Percentiles rank a stretch among this genome's conserved stretches.
Conservation (phyloP, 64 coral and sea anemone genomes). For the Actinia tenebrosa region DNA sequence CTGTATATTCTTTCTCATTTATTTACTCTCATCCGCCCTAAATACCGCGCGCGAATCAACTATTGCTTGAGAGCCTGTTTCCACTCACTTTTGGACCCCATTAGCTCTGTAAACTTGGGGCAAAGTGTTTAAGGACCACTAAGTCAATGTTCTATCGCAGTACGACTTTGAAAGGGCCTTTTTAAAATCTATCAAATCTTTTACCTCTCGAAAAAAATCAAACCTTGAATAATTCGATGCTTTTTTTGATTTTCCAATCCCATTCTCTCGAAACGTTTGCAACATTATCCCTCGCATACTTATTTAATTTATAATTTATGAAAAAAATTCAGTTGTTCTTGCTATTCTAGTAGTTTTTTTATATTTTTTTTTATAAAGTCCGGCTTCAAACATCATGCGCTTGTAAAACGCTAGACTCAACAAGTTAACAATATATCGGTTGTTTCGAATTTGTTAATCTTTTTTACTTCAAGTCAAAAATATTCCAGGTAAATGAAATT, state of each 20-base stretch:
- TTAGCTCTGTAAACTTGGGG: constrained; percentile 7
- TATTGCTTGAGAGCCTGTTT: not conserved
- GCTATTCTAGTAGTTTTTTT: not conserved
- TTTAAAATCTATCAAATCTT: not conserved
- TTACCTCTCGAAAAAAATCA: not conserved
- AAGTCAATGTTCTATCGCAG: not conserved
- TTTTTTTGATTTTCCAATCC: not conserved
- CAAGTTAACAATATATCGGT: not conserved
- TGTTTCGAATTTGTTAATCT: too few relatives aligned
- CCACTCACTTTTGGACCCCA: not conserved
- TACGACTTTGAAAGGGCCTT: not conserved
- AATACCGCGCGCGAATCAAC: not conserved
- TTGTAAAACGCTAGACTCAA: too few relatives aligned
- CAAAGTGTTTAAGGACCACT: constrained; percentile 1
- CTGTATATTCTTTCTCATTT: not conserved
- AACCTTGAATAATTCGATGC: not conserved
- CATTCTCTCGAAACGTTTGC: not conserved
- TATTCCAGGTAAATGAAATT: not conserved
- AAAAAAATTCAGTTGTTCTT: not conserved
- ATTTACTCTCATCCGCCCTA: constrained; percentile 1
- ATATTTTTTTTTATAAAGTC: not conserved
- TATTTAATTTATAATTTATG: too few relatives aligned
- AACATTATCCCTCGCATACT: too few relatives aligned
- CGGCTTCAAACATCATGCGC: not conserved
- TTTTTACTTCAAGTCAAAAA: not conserved